Evolutionary conservation across 2,888 invertebrate genomes (phyloP), one percentile per base, ranked within the genome.

Genomic region (Aspidiotus rigidus): DNA sequence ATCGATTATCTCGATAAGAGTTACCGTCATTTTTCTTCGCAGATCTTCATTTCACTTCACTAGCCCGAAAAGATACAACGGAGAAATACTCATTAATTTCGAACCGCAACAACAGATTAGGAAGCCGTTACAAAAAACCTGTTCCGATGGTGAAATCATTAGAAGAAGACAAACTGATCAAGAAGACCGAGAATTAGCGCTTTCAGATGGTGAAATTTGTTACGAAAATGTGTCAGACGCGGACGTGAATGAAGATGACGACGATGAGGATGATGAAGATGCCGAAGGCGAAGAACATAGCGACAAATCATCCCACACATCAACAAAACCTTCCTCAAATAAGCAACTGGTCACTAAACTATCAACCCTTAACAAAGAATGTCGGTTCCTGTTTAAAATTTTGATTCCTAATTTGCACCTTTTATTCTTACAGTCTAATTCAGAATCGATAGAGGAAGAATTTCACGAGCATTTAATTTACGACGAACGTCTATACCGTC

Each of bases 81-180:
- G 61, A 49, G 91, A 91, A 79, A 91, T 92, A 70, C 86, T 92
- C 72, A 91, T 92, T 73, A 89, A 92, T 77, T 92, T 91, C 77
- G 90, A 92, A 78, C 92, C 92, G 7, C 83, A 78, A 39, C 66
- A 54, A n/a, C 57, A 57, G 54, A 71, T 74, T 53, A 76, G 75
- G 70, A 72, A 74, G 55, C 74, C 74, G 54, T 79, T 89, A 71
- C 85, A 86, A 71, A 90, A 90, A 80, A 89, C 90, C 0, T 80
- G 88, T 72, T 90, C 89, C 0, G 90, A 91, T 77, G 88, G 89
- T 1, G 89, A 89, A 79, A 89, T 90, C 74, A 78, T 89, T 59
- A 75, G 85, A 72, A 85, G 86, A 72, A 77, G 79, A 71, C 70
- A 75, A 70, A 79, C 79, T 76, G 72, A 81, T 79, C 78, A 77